Conservation (phyloP, 2,888 invertebrate genomes). For the Taphrorychus bicolor region DNA sequence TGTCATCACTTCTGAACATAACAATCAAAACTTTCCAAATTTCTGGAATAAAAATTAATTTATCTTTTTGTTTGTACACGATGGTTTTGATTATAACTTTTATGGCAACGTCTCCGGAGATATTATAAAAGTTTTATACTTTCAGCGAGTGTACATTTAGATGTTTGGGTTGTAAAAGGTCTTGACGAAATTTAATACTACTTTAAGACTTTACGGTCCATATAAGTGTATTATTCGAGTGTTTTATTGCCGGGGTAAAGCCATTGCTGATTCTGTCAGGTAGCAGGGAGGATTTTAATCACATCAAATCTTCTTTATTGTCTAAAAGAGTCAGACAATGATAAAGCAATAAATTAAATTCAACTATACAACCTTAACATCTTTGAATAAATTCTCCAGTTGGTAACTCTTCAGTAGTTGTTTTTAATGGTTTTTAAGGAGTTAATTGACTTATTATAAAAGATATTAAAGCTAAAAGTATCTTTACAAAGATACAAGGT, state of each 20-base stretch:
- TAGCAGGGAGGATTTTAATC: background rate
- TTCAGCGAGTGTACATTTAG: conserved; percentile 20
- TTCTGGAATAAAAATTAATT: conserved; percentile 35
- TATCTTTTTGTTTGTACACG: conserved; percentile 37
- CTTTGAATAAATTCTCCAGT: no score
- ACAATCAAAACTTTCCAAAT: conserved; percentile 33
- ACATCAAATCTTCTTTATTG: no score
- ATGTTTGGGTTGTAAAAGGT: conserved; percentile 12
- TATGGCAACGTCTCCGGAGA: conserved; percentile 27
- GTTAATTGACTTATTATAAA: no score
- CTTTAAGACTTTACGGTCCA: conserved; percentile 13
- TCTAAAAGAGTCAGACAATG: no score
- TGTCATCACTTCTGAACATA: conserved; percentile 15
- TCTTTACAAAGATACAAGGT: no score
- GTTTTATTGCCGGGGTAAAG: background rate
- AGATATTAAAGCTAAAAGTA: no score
- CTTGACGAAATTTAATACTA: conserved; percentile 19
- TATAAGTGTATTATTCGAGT: background rate
- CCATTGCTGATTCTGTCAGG: background rate
- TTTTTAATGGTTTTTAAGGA: no score
- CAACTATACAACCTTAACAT: no score
- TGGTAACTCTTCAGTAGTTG: no score
- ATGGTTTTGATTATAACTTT: conserved; percentile 34
- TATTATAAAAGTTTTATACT: conserved; percentile 31
- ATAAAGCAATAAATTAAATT: no score